Percentiles rank a stretch among this genome's conserved stretches.
phyloP scores from a whole-genome alignment of 2,888 invertebrate genomes.

The Tolmerus cingulatus region DNA sequence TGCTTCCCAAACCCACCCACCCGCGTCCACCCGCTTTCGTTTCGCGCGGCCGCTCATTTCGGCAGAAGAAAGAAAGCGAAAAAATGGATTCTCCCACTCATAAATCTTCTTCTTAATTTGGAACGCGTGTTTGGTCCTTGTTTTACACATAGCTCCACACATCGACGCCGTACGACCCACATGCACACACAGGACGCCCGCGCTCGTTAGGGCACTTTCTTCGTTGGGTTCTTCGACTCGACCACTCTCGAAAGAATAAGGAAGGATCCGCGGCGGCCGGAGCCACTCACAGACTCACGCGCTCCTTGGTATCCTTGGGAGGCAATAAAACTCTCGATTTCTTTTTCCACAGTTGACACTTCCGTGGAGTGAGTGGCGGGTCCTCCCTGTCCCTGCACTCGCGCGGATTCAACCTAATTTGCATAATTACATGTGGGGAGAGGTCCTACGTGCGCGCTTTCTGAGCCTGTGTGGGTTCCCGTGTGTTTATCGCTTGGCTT shows the following conservation, averaged over 20 bases:
- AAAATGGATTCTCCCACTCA: slow-evolving; percentile 33
- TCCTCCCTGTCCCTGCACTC: background rate
- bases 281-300: slow-evolving; percentile 3
- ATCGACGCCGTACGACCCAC: background rate
- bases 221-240: background rate
- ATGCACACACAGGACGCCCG: background rate
- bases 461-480: background rate
- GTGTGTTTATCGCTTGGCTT: slow-evolving; percentile 12
- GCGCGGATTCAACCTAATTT: slow-evolving; percentile 39
- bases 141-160: slow-evolving; percentile 34
- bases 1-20: background rate
- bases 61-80: slow-evolving; percentile 3
- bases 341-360: slow-evolving; percentile 41
- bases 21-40: background rate
- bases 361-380: slow-evolving; percentile 23
- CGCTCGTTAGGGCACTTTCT: background rate
- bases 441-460: background rate
- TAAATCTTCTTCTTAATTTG: slow-evolving; percentile 43
- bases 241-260: background rate
- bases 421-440: slow-evolving; percentile 43
- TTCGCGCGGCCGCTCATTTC: background rate
- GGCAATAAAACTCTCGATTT: slow-evolving; percentile 25
- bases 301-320: slow-evolving; percentile 1
- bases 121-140: slow-evolving; percentile 38
- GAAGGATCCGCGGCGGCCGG: background rate